Base-by-base conservation (phyloP, 2,888 invertebrate species). In the Plemyria rubiginata region DNA sequence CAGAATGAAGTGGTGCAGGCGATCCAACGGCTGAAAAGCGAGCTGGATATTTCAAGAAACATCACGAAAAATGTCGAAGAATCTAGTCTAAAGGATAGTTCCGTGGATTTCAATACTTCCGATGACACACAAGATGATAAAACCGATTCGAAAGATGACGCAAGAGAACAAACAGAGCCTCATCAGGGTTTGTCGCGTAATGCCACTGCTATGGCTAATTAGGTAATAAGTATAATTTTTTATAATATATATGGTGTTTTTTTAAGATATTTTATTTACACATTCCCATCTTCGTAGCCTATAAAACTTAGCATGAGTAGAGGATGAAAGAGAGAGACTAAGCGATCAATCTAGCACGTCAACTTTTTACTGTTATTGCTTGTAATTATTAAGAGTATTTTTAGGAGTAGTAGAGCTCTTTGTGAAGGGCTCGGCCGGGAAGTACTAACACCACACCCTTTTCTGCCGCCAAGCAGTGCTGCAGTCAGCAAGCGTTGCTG, bases 1-100 rank as follows among this genome's bases (percentile, higher is more conserved):
- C 92, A 92, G 69, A 88, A 84, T 45, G 92, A 92, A 74, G 90
- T 92, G 0, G 84, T 92, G 12, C 91, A 92, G 72, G 82, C 90
- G 0, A 86, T 92, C 61, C 92, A 92, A 63, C 81, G 88, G 46
- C 66, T 92, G 62, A 90, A 88, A 70, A 91, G 87, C 70, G 92
- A 92, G 67, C 67, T 92, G 13, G 92, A 92, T 76, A 82, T 92
- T 54, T 79, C 86, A 16, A 84, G 88, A 59, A 85, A 84, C 69
- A 76, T 84, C 15, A 70, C 77, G 12, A 79, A 77, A 50, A 80
- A 83, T 66, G 49, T 81, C 15, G 80, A 82, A 70, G 81, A 85
- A 40, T 69, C 71, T 50, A 60, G 38, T 46, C 2, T 45, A 5
- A 87, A 81, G 62, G 80, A 84, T 60, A 80, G 78, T 72, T 84